These are phyloP conservation scores for Maniola jurtina DNA, from an alignment of 1,140 invertebrate species.

Conservation along the genomic window DNA sequence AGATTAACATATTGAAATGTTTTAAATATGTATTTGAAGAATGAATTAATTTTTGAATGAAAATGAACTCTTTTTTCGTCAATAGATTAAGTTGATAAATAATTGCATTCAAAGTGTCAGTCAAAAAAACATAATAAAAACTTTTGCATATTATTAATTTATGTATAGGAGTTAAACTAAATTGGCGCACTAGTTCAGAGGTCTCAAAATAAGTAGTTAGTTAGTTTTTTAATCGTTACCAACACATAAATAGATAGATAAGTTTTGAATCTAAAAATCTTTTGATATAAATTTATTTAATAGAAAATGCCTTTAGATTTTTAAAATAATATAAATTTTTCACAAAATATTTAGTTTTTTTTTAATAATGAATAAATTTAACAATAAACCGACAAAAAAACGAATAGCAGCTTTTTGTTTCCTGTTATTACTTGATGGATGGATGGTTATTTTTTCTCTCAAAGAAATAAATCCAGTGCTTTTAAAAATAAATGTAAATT, in stretches of 20 bases:
- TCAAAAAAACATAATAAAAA: constrained; percentile 38
- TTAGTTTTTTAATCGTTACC: not conserved
- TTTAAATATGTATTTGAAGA: constrained; percentile 8
- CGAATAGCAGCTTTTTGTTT: too few relatives aligned
- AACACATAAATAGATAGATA: constrained; percentile 5
- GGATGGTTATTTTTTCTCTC: too few relatives aligned
- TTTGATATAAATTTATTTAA: not conserved
- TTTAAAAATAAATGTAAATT: constrained; percentile 20
- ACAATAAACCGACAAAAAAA: too few relatives aligned
- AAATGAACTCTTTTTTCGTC: constrained; percentile 23
- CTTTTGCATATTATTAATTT: constrained; percentile 18
- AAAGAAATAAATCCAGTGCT: not conserved
- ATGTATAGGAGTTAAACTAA: constrained; percentile 10
- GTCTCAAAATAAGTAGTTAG: constrained; percentile 11
- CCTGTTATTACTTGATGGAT: too few relatives aligned
- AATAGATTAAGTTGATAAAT: constrained; percentile 11
- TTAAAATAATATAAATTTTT: constrained; percentile 6
- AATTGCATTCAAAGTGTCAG: constrained; percentile 60
- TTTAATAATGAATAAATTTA: not conserved
- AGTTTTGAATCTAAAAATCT: not conserved
- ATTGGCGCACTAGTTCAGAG: constrained; percentile 12
- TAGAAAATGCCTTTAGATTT: not conserved
- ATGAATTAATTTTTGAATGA: constrained; percentile 6
- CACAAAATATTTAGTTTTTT: not conserved
- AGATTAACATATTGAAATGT: constrained; percentile 33